These are phyloP conservation scores for Peromyscus polionotus DNA, from an alignment of 2,113 vertebrate genomes.

Conservation along the genomic window DNA sequence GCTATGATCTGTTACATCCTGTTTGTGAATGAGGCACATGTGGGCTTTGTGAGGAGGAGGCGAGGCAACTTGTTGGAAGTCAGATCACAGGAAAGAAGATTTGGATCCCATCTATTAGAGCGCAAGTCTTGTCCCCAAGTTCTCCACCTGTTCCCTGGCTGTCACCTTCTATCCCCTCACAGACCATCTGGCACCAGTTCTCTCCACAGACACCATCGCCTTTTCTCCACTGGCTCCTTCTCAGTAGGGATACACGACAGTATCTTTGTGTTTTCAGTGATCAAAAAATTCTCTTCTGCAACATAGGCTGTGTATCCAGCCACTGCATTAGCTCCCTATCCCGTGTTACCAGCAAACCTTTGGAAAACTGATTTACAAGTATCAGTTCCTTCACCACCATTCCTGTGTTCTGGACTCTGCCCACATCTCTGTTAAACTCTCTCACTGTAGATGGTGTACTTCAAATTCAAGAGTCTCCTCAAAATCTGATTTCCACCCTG, in stretches of 20 bases:
- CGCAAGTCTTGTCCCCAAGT: not conserved
- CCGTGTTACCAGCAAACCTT: not conserved
- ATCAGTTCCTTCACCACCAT: accelerated
- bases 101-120: not conserved
- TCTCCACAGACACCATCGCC: not conserved
- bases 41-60: not conserved
- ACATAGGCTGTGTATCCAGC: not conserved
- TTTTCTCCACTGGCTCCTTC: not conserved
- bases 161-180: not conserved
- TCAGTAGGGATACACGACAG: not conserved
- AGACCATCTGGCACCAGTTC: not conserved
- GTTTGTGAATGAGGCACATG: not conserved
- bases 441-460: not conserved
- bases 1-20: not conserved
- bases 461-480: not conserved
- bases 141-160: not conserved
- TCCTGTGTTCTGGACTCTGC: not conserved
- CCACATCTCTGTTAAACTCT: not conserved
- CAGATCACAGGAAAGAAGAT: not conserved
- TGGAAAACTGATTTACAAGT: not conserved
- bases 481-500: not conserved
- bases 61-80: not conserved
- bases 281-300: not conserved
- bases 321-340: not conserved
- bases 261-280: not conserved